Conservation (phyloP, 2,888 invertebrate genomes). For the Heliconius sara region DNA sequence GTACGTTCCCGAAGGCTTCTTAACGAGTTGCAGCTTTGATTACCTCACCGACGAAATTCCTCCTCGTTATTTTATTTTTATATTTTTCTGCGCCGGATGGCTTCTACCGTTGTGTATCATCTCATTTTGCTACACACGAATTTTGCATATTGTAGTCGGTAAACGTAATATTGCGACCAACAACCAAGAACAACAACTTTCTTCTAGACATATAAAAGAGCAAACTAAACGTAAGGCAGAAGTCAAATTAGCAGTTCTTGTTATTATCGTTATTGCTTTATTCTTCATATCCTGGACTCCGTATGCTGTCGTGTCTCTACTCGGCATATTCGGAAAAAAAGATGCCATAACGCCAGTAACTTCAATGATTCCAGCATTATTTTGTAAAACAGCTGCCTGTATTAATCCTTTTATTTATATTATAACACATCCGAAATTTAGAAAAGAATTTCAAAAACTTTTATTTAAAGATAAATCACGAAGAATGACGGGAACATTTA, state of each 20-base stretch:
- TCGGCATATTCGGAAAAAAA: constrained; percentile 88
- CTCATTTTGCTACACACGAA: constrained; percentile 88
- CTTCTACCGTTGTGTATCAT: constrained; percentile 88
- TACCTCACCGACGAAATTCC: constrained; percentile 87
- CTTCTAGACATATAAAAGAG: constrained; percentile 83
- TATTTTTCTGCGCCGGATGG: constrained; percentile 91
- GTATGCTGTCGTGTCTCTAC: constrained; percentile 89
- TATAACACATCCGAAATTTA: constrained; percentile 90
- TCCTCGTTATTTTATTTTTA: constrained; percentile 88
- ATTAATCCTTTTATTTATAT: constrained; percentile 92
- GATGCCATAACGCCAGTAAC: constrained; percentile 86
- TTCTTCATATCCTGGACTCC: constrained; percentile 94
- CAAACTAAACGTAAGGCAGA: constrained; percentile 88
- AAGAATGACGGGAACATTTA: constrained; percentile 70
- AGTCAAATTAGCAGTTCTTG: constrained; percentile 87
- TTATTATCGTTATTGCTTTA: constrained; percentile 87
- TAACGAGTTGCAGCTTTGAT: constrained; percentile 94
- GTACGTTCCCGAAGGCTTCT: constrained; percentile 92
- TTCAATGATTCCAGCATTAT: constrained; percentile 91
- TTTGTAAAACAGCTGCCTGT: constrained; percentile 92
- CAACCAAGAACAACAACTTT: constrained; percentile 76
- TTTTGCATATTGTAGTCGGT: constrained; percentile 85
- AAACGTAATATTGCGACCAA: constrained; percentile 77
- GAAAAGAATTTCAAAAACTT: constrained; percentile 83
- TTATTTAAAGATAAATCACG: constrained; percentile 71